Base-by-base conservation (phyloP, 1,140 invertebrate species). In the Heterodera schachtii region DNA sequence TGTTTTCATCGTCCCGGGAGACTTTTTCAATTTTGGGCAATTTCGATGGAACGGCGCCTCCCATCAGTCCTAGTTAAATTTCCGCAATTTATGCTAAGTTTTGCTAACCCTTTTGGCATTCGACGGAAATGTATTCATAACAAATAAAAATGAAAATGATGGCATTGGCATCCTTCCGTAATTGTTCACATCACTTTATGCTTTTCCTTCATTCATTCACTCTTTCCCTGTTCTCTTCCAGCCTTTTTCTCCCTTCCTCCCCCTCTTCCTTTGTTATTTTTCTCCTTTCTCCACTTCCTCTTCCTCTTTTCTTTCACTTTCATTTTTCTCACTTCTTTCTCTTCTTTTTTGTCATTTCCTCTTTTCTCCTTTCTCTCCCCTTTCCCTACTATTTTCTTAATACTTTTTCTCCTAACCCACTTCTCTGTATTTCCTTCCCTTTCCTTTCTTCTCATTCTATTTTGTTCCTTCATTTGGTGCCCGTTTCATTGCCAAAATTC, bases 211-310 rank as follows among this genome's bases (percentile, higher is more conserved):
- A 8, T 52, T 52, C 49, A 52, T 6, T 52, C 49, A 6, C 49
- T 8, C 6, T 52, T 52, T 52, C 49, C 6, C 6, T 11, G 49
- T 52, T 11, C 49, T 52, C 11, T 52, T 52, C 11, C 0, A 8
- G 49, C 49, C 49, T 52, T 52, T 11, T 52, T 52, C 49, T 52
- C 49, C 2, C 49, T 6, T 6, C 49, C 11, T 52, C 49, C 49
- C 44, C 13, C 16, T 13, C 41, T 71, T 71, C 69, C 69, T 13
- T 13, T 2, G 3, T 66, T n/a, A 9, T n/a, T 11, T 41, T 46
- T 4, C 67, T 75, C 46, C 76, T 78, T 78, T 60, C n/a, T n/a
- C 46, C 43, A n/a, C 76, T 52, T 78, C 70, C 70, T n/a, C 67
- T 60, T 78, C 44, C 76, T n/a, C n/a, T n/a, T n/a, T n/a, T n/a